phyloP scores from a whole-genome alignment of 2,113 vertebrate species.

The Otocyon megalotis region DNA sequence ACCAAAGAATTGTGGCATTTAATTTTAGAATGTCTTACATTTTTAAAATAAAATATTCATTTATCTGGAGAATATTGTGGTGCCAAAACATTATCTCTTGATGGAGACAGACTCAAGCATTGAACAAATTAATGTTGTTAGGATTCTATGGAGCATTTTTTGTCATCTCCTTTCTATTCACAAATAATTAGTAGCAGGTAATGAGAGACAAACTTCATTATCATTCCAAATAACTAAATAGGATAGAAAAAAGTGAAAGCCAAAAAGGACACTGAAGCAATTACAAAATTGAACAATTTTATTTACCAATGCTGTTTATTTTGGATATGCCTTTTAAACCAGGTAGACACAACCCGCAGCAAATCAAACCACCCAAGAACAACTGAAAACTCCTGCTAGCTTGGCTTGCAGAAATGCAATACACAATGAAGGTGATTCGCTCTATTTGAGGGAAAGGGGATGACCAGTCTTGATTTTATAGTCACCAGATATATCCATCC shows the following conservation, averaged over 20 bases:
- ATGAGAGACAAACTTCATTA: slow-evolving; percentile 72
- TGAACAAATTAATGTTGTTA: background rate
- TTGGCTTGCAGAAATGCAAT: background rate
- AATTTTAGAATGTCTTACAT: background rate
- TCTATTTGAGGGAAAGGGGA: background rate
- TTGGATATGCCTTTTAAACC: background rate
- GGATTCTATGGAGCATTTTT: background rate
- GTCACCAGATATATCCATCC: slow-evolving; percentile 6
- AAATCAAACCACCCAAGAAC: background rate
- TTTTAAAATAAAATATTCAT: background rate
- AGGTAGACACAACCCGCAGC: background rate
- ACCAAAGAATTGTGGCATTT: background rate
- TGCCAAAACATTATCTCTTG: background rate
- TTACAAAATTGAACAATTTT: slow-evolving; percentile 52
- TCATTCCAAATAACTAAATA: slow-evolving; percentile 32
- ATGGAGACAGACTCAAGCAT: background rate
- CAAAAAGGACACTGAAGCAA: slow-evolving; percentile 44
- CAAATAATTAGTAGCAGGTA: slow-evolving; percentile 30
- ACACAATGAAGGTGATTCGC: background rate
- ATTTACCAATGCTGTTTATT: background rate
- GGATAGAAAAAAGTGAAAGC: background rate
- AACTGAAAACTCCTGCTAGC: background rate
- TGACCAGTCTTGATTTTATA: slow-evolving; percentile 44
- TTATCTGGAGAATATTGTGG: background rate
- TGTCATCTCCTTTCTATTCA: slow-evolving; percentile 15